Percentiles rank a stretch among this genome's conserved stretches.
Conservation (phyloP, 1,140 invertebrate genomes). For the Tyrophagus putrescentiae region DNA sequence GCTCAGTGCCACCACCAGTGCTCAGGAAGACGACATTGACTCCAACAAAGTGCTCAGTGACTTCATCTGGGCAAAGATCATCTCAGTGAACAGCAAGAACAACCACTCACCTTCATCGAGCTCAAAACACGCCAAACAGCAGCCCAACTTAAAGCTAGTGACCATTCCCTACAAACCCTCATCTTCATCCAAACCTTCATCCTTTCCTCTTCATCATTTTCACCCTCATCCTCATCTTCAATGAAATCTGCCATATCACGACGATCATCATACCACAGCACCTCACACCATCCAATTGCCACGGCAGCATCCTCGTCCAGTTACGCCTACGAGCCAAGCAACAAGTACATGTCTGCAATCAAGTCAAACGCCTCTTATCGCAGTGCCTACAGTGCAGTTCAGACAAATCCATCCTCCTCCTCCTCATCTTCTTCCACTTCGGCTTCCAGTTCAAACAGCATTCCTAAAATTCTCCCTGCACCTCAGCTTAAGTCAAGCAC, state of each 20-base stretch:
- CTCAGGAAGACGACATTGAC: background rate
- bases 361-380: no score
- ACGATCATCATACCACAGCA: background rate
- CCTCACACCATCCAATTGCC: background rate
- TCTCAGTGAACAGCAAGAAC: background rate
- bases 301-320: background rate
- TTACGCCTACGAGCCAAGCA: background rate
- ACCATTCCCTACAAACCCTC: slow-evolving; percentile 6
- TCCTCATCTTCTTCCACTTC: no score
- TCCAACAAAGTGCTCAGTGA: background rate
- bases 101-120: background rate
- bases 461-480: no score
- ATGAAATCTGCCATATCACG: background rate
- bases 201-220: background rate
- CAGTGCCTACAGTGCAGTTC: no score
- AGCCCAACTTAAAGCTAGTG: background rate
- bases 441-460: no score
- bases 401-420: no score
- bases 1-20: no score
- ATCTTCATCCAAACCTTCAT: background rate
- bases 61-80: slow-evolving; percentile 1
- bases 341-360: background rate
- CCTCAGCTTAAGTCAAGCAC: no score
- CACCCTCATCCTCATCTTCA: background rate
- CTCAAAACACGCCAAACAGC: background rate